Base-by-base conservation (phyloP, 2,888 invertebrate genomes). In the Phengaris arion region DNA sequence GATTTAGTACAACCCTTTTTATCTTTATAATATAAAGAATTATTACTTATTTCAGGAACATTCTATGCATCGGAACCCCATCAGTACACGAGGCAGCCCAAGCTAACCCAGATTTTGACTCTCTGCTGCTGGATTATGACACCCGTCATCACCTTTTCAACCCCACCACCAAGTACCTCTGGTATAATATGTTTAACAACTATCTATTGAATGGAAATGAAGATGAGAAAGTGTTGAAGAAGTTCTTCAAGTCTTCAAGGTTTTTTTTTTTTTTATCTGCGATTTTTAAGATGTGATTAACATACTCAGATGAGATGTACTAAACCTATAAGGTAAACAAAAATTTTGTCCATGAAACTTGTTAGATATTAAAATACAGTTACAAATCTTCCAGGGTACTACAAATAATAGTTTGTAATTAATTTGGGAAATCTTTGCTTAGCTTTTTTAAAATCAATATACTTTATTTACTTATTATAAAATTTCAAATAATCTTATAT, bases 171-270 rank as follows among this genome's bases (percentile, higher is more conserved):
- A 94, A 95, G 81, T 98, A 95, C 83, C 94, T 96, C 51, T 96
- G 96, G 94, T 98, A 97, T 89, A 99, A 98, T 87, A 96, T 98
- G 95, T 98, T 98, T 85, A 99, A 98, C 85, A 95, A 98, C 87
- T 95, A 97, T 84, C 96, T 98, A 84, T 98, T 98, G 83, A 94
- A 95, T 79, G 92, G 91, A 9, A 91, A 94, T 75, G 92, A 95
- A 52, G 94, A 95, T 76, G 89, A 94, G 78, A 85, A 89, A 54
- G 86, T 95, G 0, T 94, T 96, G 75, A 94, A 94, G 79, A 94
- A 95, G 77, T 97, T 96, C 84, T 83, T 97, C 0, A 94, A 94
- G 82, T 91, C 90, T 74, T 86, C 93, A 9, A 88, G 22, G 22
- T 22, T 22, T 22, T 22, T 22, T 22, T 22, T 22, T 22, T 22